phyloP scores from a whole-genome alignment of 2,888 invertebrate genomes.

The Luffia ferchaultella region DNA sequence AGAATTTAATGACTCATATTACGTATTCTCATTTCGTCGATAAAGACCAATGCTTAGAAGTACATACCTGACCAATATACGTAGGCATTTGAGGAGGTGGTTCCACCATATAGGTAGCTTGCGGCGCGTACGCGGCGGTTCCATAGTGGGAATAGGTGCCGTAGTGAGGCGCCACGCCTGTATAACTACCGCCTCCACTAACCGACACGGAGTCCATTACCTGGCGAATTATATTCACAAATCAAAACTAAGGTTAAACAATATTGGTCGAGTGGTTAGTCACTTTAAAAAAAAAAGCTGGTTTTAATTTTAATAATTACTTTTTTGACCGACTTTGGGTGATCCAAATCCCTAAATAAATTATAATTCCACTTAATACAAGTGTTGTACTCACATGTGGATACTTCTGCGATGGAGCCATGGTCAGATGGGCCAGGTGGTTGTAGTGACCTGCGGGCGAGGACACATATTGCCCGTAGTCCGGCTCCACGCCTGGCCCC shows the following conservation, averaged over 20 bases:
- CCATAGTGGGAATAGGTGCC: slow-evolving; percentile 59
- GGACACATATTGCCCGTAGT: slow-evolving; percentile 60
- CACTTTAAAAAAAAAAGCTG: background rate
- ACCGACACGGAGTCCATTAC: slow-evolving; percentile 60
- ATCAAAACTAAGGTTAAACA: background rate
- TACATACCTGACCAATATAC: slow-evolving; percentile 52
- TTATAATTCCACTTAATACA: background rate
- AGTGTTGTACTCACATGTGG: slow-evolving; percentile 35
- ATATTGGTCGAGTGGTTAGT: slow-evolving; percentile 1
- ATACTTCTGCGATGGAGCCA: slow-evolving; percentile 62
- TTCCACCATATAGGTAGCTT: slow-evolving; percentile 56
- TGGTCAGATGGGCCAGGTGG: slow-evolving; percentile 61
- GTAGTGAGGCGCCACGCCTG: slow-evolving; percentile 45
- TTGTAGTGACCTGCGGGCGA: slow-evolving; percentile 59
- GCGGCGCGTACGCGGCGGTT: slow-evolving; percentile 49
- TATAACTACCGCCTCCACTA: slow-evolving; percentile 44
- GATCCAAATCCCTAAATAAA: too few species aligned
- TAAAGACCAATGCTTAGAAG: too few species aligned
- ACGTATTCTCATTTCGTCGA: too few species aligned
- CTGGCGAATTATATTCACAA: slow-evolving; percentile 20
- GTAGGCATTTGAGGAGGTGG: slow-evolving; percentile 46
- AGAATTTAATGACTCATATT: too few species aligned
- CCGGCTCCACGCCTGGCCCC: slow-evolving; percentile 48
- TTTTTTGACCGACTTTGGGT: too few species aligned
- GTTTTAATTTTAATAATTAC: background rate